Conservation (phyloP, 1,140 invertebrate species). For the Drosophila triauraria region DNA sequence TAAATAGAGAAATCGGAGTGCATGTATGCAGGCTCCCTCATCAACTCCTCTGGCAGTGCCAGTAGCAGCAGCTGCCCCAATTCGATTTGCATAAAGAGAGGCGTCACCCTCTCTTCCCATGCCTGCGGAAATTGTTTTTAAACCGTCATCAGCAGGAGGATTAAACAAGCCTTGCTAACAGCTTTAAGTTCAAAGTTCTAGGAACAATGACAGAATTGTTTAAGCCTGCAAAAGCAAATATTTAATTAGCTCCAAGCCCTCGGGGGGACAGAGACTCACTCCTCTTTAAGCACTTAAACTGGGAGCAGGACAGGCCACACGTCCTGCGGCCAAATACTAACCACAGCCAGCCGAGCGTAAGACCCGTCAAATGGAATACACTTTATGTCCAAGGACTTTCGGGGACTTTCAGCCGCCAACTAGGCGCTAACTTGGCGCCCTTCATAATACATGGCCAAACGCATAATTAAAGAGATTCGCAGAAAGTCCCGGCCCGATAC, state of each 20-base stretch:
- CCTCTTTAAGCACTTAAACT: constrained; percentile 20
- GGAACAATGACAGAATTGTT: constrained; percentile 56
- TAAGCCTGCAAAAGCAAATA: constrained; percentile 64
- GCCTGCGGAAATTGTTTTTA: constrained; percentile 47
- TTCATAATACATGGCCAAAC: constrained; percentile 60
- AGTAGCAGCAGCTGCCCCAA: constrained; percentile 13
- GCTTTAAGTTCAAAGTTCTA: constrained; percentile 52
- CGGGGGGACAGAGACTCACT: constrained; percentile 4
- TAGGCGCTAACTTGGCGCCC: constrained; percentile 41
- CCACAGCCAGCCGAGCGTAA: constrained; percentile 58
- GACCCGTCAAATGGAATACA: constrained; percentile 63
- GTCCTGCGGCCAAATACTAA: constrained; percentile 61
- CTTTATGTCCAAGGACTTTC: constrained; percentile 58
- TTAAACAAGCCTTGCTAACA: constrained; percentile 26
- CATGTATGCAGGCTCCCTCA: constrained; percentile 12
- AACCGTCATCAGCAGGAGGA: constrained; percentile 38
- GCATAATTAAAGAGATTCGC: constrained; percentile 70
- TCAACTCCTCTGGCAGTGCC: neutral
- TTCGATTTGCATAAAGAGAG: constrained; percentile 56
- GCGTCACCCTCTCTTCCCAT: neutral
- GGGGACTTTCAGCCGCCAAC: constrained; percentile 52
- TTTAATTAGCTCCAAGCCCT: constrained; percentile 65
- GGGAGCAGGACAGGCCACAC: constrained; percentile 6
- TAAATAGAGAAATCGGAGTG: neutral
- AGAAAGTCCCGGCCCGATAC: constrained; percentile 3